phyloP scores from a whole-genome alignment of 2,113 vertebrate species.

The Ammodytes dubius region DNA sequence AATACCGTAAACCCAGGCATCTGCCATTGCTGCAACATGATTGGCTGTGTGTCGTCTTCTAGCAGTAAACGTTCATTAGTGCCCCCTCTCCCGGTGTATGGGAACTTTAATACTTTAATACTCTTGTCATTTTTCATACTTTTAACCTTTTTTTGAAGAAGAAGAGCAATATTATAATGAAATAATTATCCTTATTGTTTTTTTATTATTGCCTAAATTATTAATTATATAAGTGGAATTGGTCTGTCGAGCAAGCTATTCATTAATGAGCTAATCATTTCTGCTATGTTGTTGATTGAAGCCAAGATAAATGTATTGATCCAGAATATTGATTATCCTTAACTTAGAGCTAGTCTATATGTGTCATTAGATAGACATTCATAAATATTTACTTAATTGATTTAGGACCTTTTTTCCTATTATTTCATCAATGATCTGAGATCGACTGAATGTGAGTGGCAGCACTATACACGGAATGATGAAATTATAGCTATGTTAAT shows the following conservation, averaged over 20 bases:
- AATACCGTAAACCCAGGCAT: too few relatives aligned
- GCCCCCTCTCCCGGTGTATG: too few relatives aligned
- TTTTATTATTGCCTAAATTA: too few relatives aligned
- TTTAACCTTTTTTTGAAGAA: too few relatives aligned
- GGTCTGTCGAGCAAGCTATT: not conserved
- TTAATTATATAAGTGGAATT: not conserved
- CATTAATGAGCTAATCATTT: conserved; percentile 14
- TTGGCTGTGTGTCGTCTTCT: too few relatives aligned
- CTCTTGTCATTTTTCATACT: too few relatives aligned
- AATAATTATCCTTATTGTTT: too few relatives aligned
- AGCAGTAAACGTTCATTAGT: too few relatives aligned
- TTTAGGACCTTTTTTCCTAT: not conserved
- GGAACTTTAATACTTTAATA: too few relatives aligned
- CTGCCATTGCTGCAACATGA: too few relatives aligned
- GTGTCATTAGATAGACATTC: not conserved
- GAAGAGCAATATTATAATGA: too few relatives aligned
- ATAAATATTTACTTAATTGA: not conserved
- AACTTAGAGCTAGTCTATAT: conserved; percentile 26
- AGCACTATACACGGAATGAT: not conserved
- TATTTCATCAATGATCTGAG: not conserved
- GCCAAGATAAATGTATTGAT: conserved; percentile 14
- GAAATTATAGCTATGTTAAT: not conserved
- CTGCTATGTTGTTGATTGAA: conserved; percentile 21
- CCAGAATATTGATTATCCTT: conserved; percentile 4
- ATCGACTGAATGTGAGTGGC: not conserved